Evolutionary conservation across 2,888 invertebrate genomes (phyloP), one percentile per base, ranked within the genome.

Genomic region (Tipula confusa): DNA sequence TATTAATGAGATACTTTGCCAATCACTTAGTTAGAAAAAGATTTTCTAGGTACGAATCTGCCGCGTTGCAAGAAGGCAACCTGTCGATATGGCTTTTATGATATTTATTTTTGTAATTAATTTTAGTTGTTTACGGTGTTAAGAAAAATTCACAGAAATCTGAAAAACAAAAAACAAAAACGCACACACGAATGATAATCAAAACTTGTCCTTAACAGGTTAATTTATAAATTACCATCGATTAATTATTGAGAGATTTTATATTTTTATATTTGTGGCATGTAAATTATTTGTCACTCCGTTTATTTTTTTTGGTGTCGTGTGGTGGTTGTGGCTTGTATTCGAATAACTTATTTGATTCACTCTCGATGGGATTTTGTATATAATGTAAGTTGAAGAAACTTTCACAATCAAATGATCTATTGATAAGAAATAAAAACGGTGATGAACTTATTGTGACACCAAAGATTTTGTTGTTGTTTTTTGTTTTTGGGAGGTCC

Each of bases 191-290:
- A 24, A 11, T 9, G 24, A 24, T 64, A 64, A 24, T 64, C 64
- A 64, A 64, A 64, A 64, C 64, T 64, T 64, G 64, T 64, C 64
- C 64, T 64, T 64, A 64, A 64, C 64, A 64, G 64, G 64, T 64
- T 64, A 64, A 64, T 64, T 64, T 64, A 64, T 64, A 64, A 64
- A 64, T 64, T 64, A 64, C 64, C 64, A 24, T 64, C 64, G 64
- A 64, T 64, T 64, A 64, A 64, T 64, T 64, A 64, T 64, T n/a
- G n/a, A 64, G 64, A 24, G 24, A 24, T 64, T 64, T 64, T 64
- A n/a, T 64, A 1, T 64, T 64, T 15, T 48, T 18, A 64, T 64
- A n/a, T 64, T 64, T 24, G 64, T 64, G 64, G 64, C 64, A 64
- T 64, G 64, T 64, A 64, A 64, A 64, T 64, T 64, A 64, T 64